Conservation (phyloP, 2,113 vertebrate species). For the Halichoeres trimaculatus region DNA sequence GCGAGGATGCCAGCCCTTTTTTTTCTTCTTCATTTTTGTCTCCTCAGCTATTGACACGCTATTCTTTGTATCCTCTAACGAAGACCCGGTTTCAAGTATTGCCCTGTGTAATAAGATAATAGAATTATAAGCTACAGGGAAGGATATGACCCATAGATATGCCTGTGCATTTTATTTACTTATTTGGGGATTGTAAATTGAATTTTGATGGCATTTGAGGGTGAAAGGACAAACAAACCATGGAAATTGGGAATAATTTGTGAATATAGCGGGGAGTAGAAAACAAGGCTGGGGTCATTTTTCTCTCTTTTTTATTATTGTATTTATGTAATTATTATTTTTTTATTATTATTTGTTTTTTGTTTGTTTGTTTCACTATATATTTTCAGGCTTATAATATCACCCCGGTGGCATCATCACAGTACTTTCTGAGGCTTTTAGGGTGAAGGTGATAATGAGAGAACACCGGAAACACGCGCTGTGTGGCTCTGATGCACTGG, state of each 20-base stretch:
- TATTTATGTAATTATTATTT: neutral
- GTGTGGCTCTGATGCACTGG: no score
- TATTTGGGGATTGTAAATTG: slow-evolving; percentile 65
- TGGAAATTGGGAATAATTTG: slow-evolving; percentile 1
- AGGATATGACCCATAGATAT: neutral
- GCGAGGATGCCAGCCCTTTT: slow-evolving; percentile 40
- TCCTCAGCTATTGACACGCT: slow-evolving; percentile 31
- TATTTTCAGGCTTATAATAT: neutral
- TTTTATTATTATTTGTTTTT: no score
- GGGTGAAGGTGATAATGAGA: neutral
- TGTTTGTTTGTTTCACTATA: neutral
- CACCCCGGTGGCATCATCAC: neutral
- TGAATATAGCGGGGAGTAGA: slow-evolving; percentile 33
- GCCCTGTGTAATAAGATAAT: slow-evolving; percentile 40
- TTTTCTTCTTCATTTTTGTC: neutral
- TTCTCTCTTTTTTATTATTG: neutral
- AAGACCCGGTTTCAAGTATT: slow-evolving; percentile 58
- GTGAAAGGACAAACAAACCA: slow-evolving; percentile 15
- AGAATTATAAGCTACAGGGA: neutral
- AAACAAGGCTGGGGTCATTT: neutral
- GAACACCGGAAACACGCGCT: neutral
- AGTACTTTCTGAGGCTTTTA: neutral
- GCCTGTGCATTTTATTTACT: slow-evolving; percentile 59
- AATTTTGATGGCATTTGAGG: slow-evolving; percentile 28
- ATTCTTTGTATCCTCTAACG: slow-evolving; percentile 58